A percentile compares a stretch with the other conserved stretches of the same genome.
Evolutionary conservation across 2,797 vertebrate genomes (phyloP).

Genomic region (Odontamblyopus rebecca): DNA sequence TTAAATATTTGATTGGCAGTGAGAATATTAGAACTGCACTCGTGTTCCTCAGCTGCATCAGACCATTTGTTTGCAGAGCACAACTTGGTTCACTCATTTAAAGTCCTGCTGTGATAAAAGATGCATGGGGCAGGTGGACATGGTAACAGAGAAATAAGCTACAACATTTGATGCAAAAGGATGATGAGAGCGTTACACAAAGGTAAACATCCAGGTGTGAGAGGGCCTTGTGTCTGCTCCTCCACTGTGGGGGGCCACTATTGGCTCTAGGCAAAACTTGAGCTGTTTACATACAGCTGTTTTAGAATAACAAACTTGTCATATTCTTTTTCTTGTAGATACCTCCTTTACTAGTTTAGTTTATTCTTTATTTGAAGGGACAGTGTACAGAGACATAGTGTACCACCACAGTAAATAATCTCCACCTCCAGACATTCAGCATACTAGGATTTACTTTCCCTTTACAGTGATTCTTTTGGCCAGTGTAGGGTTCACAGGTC

Average conservation of each 20-base stretch:
- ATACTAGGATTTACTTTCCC: too few species aligned
- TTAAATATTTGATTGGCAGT: slow-evolving; percentile 7
- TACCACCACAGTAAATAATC: too few species aligned
- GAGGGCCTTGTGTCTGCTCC: background rate
- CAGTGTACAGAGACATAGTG: too few species aligned
- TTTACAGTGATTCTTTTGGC: too few species aligned
- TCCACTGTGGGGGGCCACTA: background rate
- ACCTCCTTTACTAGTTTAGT: too few species aligned
- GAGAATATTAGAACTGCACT: background rate
- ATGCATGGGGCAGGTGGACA: background rate
- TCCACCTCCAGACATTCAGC: too few species aligned
- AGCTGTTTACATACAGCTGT: background rate
- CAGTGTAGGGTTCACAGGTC: too few species aligned
- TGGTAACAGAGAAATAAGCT: slow-evolving; percentile 14
- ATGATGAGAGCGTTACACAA: too few species aligned
- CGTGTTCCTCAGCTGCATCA: background rate
- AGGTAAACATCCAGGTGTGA: background rate
- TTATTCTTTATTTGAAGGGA: too few species aligned
- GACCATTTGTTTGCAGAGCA: slow-evolving; percentile 21
- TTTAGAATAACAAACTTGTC: background rate
- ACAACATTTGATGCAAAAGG: slow-evolving; percentile 14
- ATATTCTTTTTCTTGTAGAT: background rate
- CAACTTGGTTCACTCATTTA: slow-evolving; percentile 1
- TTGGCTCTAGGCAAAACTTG: background rate
- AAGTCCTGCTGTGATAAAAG: background rate